Evolutionary conservation across 2,888 invertebrate species (phyloP), one percentile per base, ranked within the genome.

Genomic region (Ischnus inquisitorius): DNA sequence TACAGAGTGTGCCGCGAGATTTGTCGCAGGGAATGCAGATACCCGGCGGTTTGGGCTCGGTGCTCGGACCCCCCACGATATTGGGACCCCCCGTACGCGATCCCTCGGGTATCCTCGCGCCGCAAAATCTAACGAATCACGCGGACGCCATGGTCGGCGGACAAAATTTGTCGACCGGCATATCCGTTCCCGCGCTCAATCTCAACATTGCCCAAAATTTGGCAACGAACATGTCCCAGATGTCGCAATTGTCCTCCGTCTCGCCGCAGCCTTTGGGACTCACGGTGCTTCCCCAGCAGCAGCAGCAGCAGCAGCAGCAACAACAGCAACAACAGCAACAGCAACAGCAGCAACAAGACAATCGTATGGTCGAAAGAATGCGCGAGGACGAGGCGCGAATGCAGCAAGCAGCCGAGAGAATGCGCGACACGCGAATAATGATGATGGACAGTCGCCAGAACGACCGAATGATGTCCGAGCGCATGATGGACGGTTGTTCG

Each of bases 131-230:
- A 22, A 84, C 86, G 6, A 87, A 87, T 86, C 87, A 87, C 60
- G 68, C 74, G 5, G 79, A 79, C 16, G 72, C 82, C 0, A 77
- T 88, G 77, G 82, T 86, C 83, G 85, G 83, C 87, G 67, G 85
- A 75, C 82, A 90, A 81, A 54, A 85, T 88, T 57, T 89, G 84
- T n/a, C 68, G 46, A 5, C 90, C 86, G 79, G 88, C 87, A 82
- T 88, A 78, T 84, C 69, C 86, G 82, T 82, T 5, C 90, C 93
- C 16, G 91, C 93, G 8, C 86, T 93, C 43, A 93, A 93, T 82
- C 86, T 93, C 6, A 93, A 92, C 68, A 92, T 93, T n/a, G 91
- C 93, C 0, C 93, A 93, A 65, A 93, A 89, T 68, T 88, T 93
- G 78, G 86, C 92, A 1, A 88, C 92, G 2, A 90, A 91, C 43